Evolutionary conservation across 2,797 vertebrate genomes (phyloP), one percentile per base, ranked within the genome.

Genomic region (Tapirus indicus): DNA sequence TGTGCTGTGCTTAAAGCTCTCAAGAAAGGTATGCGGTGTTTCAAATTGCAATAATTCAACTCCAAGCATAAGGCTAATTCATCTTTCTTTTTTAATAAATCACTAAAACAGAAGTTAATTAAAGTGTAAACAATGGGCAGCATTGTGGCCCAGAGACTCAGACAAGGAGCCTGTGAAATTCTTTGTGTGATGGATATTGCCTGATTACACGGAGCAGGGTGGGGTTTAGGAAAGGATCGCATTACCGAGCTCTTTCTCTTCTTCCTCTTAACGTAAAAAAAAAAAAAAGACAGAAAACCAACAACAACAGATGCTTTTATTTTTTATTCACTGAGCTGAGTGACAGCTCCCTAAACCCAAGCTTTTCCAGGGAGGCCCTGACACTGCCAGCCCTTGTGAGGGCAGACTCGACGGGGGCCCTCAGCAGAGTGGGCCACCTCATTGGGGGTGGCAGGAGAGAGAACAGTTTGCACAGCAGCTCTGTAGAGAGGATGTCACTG

Each of bases 81-180:
- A 98, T 98, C 98, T 98, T 98, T 90, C 97, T 98, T 98, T 97
- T 97, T 88, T 98, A 98, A 72, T 98, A 98, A 99, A 98, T 97
- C 96, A 98, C 96, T 97, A 94, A 98, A 98, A 98, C 97, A 98
- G 98, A 98, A 98, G 97, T 98, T 98, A 98, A 99, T 99, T 98
- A 98, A 99, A 99, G 97, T 96, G 85, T 98, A 98, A 99, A 99
- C 98, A 99, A 98, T 98, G 95, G 97, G 79, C 88, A 92, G 93
- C 92, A 98, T 98, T 99, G 98, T 98, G 97, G 96, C 95, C 68
- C 75, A 96, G 89, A 97, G 92, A 29, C 92, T 97, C 4, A 92
- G 88, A 80, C 97, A 98, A 98, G 90, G 85, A 96, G 96, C 84
- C 98, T 98, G 96, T 98, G 98, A 98, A 98, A 98, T 98, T 97